Base-by-base conservation (phyloP, 2,113 vertebrate genomes). In the Elachura formosa region DNA sequence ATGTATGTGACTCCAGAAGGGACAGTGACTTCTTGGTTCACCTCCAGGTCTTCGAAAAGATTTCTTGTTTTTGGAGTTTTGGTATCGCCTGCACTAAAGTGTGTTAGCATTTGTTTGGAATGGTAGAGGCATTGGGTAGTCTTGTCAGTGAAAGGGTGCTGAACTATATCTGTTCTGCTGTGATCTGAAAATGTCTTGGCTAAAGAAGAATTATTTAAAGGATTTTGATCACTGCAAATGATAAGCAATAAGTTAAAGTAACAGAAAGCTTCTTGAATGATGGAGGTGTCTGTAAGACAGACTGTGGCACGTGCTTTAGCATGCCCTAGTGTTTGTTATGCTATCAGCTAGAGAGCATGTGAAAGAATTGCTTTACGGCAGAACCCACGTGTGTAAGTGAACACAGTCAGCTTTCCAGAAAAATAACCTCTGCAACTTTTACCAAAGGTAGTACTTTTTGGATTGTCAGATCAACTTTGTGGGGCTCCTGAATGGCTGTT, bases 301-400 rank as follows among this genome's bases (percentile, higher is more conserved):
- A 76, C 48, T 48, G 41, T 55, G 75, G 51, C 59, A 45, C 0
- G 2, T 66, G 46, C 64, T 59, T 77, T n/a, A 45, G 41, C 68
- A 63, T 31, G 38, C 33, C 28, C 7, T 10, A 3, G 21, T 34
- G 48, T 74, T 66, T 71, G 22, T 52, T 62, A 29, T 2, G 8
- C 61, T 84, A 56, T 38, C 84, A 91, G 56, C 52, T 58, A 23
- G 40, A 51, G 6, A 81, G 24, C 55, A 5, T 1, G 20, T 28
- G 69, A 51, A 61, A 73, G 54, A 90, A 34, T 54, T 66, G 41
- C 33, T 52, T 26, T 41, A 41, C 40, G 41, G 18, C 41, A 68
- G 82, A 68, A n/a, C 4, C 28, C 0, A 0, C 8, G 5, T 0
- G 0, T n/a, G 8, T 15, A 28, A 56, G 19, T 52, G 55, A 86